Evolutionary conservation across 2,113 vertebrate genomes (phyloP), one percentile per base, ranked within the genome.

Genomic region (Chaetodon trifascialis): DNA sequence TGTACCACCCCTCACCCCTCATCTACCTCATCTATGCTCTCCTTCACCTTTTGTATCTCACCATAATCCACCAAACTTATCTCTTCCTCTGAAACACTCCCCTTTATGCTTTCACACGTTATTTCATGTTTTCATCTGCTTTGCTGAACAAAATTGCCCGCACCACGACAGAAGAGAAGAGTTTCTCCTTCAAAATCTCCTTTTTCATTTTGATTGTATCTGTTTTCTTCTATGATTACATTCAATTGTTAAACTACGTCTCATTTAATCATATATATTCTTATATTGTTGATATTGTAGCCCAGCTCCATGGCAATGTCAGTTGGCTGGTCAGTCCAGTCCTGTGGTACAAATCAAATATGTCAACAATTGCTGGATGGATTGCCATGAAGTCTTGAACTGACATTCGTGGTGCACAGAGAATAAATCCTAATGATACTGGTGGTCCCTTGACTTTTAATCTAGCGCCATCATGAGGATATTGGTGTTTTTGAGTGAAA

Each of bases 41-140:
- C 76, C 16, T 34, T 78, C 83, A 79, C 62, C 59, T 74, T 80
- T 71, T 67, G 70, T 60, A 82, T 30, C 25, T 64, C 51, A 10
- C 55, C 74, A 55, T 76, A 78, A 85, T 65, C 73, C 66, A 80
- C 38, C 10, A 19, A 56, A 36, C 1, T 7, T 42, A 81, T 88
- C 58, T 34, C 5, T 60, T 38, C 16, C 5, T 78, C 40, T 14
- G 11, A 44, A 81, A 73, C 36, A 47, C 59, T 47, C 5, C 11
- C 44, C 42, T 51, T 71, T 23, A 25, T 71, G 40, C 11, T 62
- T 49, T 73, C 49, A 83, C 36, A 58, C 23, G 7, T 34, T 58
- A 58, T 69, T 77, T 67, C 16, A 77, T 69, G 42, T 79, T 79
- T 58, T 10, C 19, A 59, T 72, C 59, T 86, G 58, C 46, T 83